A percentile compares a stretch with the other conserved stretches of the same genome.
Evolutionary conservation across 2,797 vertebrate species (phyloP).

Genomic region (Clarias laeviceps): DNA sequence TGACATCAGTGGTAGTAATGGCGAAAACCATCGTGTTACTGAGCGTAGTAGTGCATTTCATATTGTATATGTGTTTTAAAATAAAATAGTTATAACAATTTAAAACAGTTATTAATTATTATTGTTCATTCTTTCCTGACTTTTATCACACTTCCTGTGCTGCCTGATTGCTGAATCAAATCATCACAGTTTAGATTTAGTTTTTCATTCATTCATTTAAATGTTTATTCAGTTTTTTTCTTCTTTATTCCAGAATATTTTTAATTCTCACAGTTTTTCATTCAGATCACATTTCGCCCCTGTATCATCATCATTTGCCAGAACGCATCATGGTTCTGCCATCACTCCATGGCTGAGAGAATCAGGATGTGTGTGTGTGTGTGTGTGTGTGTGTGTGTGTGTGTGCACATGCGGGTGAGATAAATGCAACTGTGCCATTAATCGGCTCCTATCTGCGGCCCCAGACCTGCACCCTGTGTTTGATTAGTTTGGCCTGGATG

Average conservation of each 20-base stretch:
- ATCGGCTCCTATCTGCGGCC: conserved; percentile 70
- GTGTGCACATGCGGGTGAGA: not conserved
- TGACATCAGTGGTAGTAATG: too few relatives aligned
- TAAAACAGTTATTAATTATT: too few relatives aligned
- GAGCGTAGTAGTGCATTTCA: too few relatives aligned
- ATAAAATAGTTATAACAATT: too few relatives aligned
- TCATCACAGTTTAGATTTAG: too few relatives aligned
- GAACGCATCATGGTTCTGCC: not conserved
- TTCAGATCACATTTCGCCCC: not conserved
- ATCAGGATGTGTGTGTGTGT: conserved; percentile 5
- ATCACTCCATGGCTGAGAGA: not conserved
- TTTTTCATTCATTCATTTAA: not conserved
- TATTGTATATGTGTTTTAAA: too few relatives aligned
- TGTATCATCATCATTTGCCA: not conserved
- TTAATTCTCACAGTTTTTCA: not conserved
- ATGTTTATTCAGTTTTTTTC: not conserved
- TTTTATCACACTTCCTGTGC: too few relatives aligned
- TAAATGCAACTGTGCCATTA: conserved; percentile 70
- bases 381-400: conserved; percentile 22
- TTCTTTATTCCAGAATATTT: not conserved
- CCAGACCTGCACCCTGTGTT: conserved; percentile 73
- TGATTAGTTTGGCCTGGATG: conserved; percentile 63
- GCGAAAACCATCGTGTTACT: too few relatives aligned
- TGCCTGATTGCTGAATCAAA: too few relatives aligned
- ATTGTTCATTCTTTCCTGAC: too few relatives aligned